A percentile compares a stretch with the other conserved stretches of the same genome.
Conservation (phyloP, 2,113 vertebrate species). For the Saccopteryx bilineata region DNA sequence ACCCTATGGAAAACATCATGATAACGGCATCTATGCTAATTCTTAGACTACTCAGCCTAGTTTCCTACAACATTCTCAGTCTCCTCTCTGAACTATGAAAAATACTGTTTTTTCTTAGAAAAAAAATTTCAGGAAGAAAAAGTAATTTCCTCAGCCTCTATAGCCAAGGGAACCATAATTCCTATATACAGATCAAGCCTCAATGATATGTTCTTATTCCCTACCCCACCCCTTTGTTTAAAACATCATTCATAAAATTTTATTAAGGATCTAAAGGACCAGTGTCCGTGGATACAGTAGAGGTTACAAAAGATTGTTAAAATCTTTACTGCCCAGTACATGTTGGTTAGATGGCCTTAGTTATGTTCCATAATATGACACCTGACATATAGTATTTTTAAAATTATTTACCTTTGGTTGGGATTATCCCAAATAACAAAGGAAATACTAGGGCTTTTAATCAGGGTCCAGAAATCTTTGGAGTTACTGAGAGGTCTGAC, state of each 20-base stretch:
- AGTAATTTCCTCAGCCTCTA: neutral
- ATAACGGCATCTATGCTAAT: neutral
- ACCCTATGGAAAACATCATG: neutral
- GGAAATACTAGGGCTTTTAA: neutral
- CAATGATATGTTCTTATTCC: neutral
- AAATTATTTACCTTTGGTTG: neutral
- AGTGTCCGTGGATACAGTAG: neutral
- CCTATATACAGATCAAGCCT: neutral
- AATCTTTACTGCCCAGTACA: neutral
- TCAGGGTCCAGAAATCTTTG: neutral
- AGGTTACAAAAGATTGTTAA: neutral
- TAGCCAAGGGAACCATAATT: neutral
- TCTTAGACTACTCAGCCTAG: neutral
- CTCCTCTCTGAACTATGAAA: neutral
- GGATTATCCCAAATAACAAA: neutral
- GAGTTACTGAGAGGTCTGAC: neutral
- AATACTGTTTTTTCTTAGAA: neutral
- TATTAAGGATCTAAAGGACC: neutral
- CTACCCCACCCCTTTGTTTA: neutral
- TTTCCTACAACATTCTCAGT: neutral
- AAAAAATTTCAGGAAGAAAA: neutral
- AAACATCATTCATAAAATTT: neutral
- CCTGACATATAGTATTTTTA: neutral
- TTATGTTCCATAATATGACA: neutral
- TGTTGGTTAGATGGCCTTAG: neutral